Evolutionary conservation across 2,888 invertebrate species (phyloP).

Genomic region (Morpho achilles): DNA sequence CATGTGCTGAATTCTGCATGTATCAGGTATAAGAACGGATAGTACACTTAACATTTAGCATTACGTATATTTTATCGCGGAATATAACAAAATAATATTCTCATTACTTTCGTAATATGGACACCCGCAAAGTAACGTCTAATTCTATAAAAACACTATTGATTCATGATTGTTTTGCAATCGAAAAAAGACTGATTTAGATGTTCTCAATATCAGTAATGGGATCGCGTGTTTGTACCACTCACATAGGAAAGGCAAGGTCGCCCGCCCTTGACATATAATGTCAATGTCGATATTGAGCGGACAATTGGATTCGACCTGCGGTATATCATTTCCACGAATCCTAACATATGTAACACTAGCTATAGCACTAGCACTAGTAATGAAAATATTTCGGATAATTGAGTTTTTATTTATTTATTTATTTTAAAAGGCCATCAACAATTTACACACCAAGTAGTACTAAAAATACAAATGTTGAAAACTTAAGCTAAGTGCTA

Average conservation of each 20-base stretch:
- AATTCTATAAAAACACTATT: not conserved
- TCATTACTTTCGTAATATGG: not conserved
- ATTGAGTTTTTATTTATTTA: too few relatives aligned
- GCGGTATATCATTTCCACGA: constrained; percentile 1
- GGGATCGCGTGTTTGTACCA: constrained; percentile 26
- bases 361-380: not conserved
- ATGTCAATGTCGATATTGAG: constrained; percentile 20
- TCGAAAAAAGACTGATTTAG: too few relatives aligned
- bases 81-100: too few relatives aligned
- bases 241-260: constrained; percentile 19
- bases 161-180: not conserved
- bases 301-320: constrained; percentile 7
- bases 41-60: too few relatives aligned
- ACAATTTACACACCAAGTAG: too few relatives aligned
- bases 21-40: too few relatives aligned
- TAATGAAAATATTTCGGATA: too few relatives aligned
- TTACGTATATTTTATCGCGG: too few relatives aligned
- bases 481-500: too few relatives aligned
- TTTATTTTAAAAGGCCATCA: too few relatives aligned
- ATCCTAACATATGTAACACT: not conserved
- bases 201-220: constrained; percentile 19
- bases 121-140: not conserved
- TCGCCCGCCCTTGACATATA: constrained; percentile 20
- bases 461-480: too few relatives aligned
- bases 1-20: too few relatives aligned